Percentiles rank a stretch among this genome's conserved stretches.
Conservation (phyloP, 2,797 vertebrate genomes). For the Chaunax sp. region DNA sequence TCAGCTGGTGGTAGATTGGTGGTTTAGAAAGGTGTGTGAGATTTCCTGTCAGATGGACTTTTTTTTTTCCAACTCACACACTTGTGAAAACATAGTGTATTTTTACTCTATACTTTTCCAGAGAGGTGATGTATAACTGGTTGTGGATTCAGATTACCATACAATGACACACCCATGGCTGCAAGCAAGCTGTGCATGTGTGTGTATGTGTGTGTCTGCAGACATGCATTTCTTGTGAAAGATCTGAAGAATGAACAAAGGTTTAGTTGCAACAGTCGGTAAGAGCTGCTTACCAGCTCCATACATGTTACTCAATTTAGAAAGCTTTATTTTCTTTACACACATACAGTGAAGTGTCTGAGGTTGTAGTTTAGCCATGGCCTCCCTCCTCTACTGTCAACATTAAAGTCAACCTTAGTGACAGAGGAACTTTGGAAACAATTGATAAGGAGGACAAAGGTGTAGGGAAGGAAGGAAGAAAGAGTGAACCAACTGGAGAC, state of each 20-base stretch:
- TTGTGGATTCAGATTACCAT: constrained; percentile 49
- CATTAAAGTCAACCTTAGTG: constrained; percentile 22
- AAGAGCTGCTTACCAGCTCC: too few relatives aligned
- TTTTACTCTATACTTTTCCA: constrained; percentile 34
- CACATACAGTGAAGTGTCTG: neutral
- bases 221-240: too few relatives aligned
- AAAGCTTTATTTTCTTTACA: neutral
- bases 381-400: constrained; percentile 15
- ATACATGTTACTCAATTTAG: too few relatives aligned
- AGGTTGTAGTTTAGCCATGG: neutral
- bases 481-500: constrained; percentile 1
- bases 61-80: constrained; percentile 10
- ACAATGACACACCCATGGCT: constrained; percentile 40
- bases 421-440: constrained; percentile 39
- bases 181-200: constrained; percentile 17
- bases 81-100: constrained; percentile 33
- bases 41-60: constrained; percentile 26
- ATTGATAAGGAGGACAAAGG: constrained; percentile 33
- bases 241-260: too few relatives aligned
- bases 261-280: too few relatives aligned
- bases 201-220: constrained; percentile 7
- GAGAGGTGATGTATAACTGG: constrained; percentile 32
- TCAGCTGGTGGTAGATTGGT: constrained; percentile 10
- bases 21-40: constrained; percentile 13
- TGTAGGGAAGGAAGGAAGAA: constrained; percentile 25